Conservation (phyloP, 1,140 invertebrate genomes). For the Melitaea cinxia region DNA sequence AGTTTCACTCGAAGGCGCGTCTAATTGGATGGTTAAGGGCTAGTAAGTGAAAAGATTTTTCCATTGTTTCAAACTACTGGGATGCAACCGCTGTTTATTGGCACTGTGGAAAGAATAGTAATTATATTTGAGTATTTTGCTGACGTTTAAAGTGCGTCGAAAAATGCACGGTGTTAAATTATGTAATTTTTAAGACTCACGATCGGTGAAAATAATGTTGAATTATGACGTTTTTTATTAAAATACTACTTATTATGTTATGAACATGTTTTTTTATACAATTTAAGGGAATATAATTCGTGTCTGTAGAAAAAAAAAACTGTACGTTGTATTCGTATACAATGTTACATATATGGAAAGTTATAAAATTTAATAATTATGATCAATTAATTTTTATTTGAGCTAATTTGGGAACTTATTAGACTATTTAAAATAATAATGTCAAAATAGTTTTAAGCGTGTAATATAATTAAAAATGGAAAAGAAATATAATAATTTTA, state of each 20-base stretch:
- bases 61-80: constrained; percentile 42
- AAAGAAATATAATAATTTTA: no score
- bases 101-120: constrained; percentile 13
- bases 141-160: not conserved
- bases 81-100: constrained; percentile 22
- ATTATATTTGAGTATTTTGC: constrained; percentile 9
- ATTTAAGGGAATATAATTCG: no score
- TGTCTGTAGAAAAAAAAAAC: no score
- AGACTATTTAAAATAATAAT: no score
- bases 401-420: no score
- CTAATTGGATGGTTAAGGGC: constrained; percentile 68
- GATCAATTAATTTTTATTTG: no score
- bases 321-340: no score
- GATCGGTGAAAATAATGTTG: not conserved
- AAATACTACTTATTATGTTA: not conserved
- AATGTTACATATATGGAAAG: no score
- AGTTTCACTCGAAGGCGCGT: constrained; percentile 58
- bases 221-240: not conserved
- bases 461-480: no score
- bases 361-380: no score
- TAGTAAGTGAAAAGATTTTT: constrained; percentile 50
- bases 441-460: no score
- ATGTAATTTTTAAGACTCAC: not conserved
- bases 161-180: not conserved
- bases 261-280: no score